Conservation (phyloP, 2,888 invertebrate species). For the Mesorhabditis spiculigera region DNA sequence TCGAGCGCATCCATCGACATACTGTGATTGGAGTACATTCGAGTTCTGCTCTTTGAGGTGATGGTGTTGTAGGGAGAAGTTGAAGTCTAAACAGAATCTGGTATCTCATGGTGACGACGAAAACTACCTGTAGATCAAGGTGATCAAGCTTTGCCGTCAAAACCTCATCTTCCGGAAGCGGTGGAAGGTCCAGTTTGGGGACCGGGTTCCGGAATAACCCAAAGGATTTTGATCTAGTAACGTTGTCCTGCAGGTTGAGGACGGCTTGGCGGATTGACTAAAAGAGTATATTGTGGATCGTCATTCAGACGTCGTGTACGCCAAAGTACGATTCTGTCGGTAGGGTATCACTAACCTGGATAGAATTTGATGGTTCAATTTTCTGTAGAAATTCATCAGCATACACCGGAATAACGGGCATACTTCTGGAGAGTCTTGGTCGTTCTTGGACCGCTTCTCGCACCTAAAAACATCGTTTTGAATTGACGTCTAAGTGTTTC, state of each 20-base stretch:
- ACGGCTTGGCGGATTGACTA: slow-evolving; percentile 6
- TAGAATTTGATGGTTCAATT: not conserved
- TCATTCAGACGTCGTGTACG: too few relatives aligned
- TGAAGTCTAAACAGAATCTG: slow-evolving; percentile 23
- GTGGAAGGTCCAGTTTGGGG: slow-evolving; percentile 9
- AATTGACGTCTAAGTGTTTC: not conserved
- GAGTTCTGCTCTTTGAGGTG: slow-evolving; percentile 10
- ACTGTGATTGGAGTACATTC: slow-evolving; percentile 10
- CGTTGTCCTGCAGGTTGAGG: slow-evolving; percentile 12
- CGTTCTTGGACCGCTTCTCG: not conserved
- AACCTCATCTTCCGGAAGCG: slow-evolving; percentile 30
- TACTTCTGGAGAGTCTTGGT: slow-evolving; percentile 10
- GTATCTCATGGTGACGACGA: too few relatives aligned
- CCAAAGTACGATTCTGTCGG: too few relatives aligned
- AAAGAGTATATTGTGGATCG: too few relatives aligned
- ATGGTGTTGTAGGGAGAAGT: slow-evolving; percentile 29
- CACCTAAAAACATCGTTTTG: not conserved
- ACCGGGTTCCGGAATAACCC: slow-evolving; percentile 14
- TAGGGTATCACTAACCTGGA: too few relatives aligned
- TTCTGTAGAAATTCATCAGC: not conserved
- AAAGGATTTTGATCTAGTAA: slow-evolving; percentile 28
- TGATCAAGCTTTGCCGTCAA: slow-evolving; percentile 28
- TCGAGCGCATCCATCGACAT: not conserved
- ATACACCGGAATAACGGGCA: not conserved
- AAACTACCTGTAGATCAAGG: slow-evolving; percentile 41